Conservation (phyloP, 2,888 invertebrate species). For the Caenorhabditis sinica region DNA sequence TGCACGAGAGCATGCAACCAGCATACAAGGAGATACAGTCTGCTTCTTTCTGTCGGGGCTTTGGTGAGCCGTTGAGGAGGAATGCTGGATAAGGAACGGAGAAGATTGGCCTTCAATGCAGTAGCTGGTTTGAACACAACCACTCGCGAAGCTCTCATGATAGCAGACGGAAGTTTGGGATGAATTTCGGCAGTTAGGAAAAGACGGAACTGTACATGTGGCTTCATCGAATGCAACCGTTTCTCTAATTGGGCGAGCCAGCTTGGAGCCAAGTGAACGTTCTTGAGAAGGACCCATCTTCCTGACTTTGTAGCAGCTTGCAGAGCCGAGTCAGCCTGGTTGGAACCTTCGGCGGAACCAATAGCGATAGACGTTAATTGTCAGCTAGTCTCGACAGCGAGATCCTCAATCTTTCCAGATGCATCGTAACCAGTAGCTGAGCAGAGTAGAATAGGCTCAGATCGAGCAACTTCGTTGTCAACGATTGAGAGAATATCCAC, state of each 20-base stretch:
- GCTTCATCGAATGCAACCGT: slow-evolving; percentile 95
- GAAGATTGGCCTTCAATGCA: slow-evolving; percentile 95
- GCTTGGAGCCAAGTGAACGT: slow-evolving; percentile 98
- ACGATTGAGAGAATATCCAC: slow-evolving; percentile 92
- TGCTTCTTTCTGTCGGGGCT: slow-evolving; percentile 94
- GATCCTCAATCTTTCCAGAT: slow-evolving; percentile 95
- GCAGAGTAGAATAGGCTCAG: slow-evolving; percentile 94
- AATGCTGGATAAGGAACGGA: slow-evolving; percentile 94
- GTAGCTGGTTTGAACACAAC: slow-evolving; percentile 98
- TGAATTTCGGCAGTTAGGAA: slow-evolving; percentile 99
- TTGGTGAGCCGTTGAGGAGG: slow-evolving; percentile 86
- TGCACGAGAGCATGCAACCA: slow-evolving; percentile 99
- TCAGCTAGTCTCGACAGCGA: slow-evolving; percentile 93
- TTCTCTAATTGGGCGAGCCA: slow-evolving; percentile 99
- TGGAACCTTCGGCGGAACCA: slow-evolving; percentile 94
- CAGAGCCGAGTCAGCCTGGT: slow-evolving; percentile 87
- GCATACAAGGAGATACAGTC: slow-evolving; percentile 96
- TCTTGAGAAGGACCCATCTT: slow-evolving; percentile 98
- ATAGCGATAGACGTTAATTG: slow-evolving; percentile 98
- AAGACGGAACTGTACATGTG: slow-evolving; percentile 86
- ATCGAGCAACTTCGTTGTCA: slow-evolving; percentile 90
- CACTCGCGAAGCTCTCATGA: slow-evolving; percentile 94
- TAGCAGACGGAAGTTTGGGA: slow-evolving; percentile 90
- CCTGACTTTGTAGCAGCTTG: slow-evolving; percentile 98
- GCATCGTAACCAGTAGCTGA: slow-evolving; percentile 99